Conservation (phyloP, 2,888 invertebrate genomes). For the Drosophila putrida region DNA sequence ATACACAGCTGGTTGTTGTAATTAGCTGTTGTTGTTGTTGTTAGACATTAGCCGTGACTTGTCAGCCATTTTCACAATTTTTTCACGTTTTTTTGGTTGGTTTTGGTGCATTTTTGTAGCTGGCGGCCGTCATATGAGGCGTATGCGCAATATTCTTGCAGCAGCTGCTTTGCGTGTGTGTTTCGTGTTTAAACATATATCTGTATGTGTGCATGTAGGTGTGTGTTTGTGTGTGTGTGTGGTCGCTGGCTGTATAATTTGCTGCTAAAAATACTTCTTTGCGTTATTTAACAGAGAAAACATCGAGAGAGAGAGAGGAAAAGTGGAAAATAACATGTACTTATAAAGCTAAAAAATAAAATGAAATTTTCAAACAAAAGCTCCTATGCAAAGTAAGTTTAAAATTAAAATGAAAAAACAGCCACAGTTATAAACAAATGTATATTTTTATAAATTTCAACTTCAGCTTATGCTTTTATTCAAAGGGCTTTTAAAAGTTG, state of each 20-base stretch:
- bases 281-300: conserved; percentile 32
- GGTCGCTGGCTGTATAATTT: conserved; percentile 58
- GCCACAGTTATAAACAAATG: conserved; percentile 1
- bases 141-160: conserved; percentile 57
- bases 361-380: conserved; percentile 12
- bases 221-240: conserved; percentile 31
- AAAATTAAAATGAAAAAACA: neutral
- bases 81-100: conserved; percentile 12
- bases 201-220: conserved; percentile 32
- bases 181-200: conserved; percentile 33
- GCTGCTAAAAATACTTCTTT: conserved; percentile 76
- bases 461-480: neutral
- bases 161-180: conserved; percentile 41
- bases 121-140: conserved; percentile 57
- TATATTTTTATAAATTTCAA: conserved; percentile 2
- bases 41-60: conserved; percentile 54
- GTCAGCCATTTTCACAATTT: conserved; percentile 11
- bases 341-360: conserved; percentile 13
- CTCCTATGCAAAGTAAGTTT: neutral
- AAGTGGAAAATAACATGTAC: conserved; percentile 10
- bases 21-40: conserved; percentile 37
- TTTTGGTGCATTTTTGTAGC: conserved; percentile 46
- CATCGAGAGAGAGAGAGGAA: conserved; percentile 1
- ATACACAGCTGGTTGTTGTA: conserved; percentile 11
- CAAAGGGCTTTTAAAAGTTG: neutral